Evolutionary conservation across 1,140 invertebrate genomes (phyloP).

Genomic region (Orius laevigatus): DNA sequence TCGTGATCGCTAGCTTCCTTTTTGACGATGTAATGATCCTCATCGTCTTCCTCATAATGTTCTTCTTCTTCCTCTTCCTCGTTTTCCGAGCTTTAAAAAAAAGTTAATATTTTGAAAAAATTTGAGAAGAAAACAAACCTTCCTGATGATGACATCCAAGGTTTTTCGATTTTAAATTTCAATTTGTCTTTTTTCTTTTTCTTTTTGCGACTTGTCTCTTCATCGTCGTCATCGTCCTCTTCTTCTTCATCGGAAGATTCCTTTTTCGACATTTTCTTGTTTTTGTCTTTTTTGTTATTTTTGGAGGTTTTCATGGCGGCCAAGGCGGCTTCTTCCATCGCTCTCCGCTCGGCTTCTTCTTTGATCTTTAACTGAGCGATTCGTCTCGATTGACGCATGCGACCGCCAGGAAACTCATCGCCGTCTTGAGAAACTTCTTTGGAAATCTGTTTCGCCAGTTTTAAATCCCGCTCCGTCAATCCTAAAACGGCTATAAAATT

Average conservation of each 20-base stretch:
- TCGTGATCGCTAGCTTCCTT: constrained; percentile 68
- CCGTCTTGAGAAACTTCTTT: constrained; percentile 21
- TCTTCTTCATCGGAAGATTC: constrained; percentile 24
- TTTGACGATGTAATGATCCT: constrained; percentile 28
- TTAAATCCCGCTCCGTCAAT: constrained; percentile 34
- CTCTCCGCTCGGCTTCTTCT: constrained; percentile 45
- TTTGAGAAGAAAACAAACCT: constrained; percentile 25
- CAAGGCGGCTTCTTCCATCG: constrained; percentile 49
- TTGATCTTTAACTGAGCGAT: constrained; percentile 74
- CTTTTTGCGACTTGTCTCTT: constrained; percentile 15
- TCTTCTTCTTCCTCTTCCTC: constrained; percentile 44
- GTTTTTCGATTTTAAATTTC: constrained; percentile 35
- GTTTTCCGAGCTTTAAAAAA: constrained; percentile 16
- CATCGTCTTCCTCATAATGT: constrained; percentile 27
- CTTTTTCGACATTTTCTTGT: constrained; percentile 21
- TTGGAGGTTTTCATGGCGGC: constrained; percentile 22
- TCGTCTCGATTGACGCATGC: constrained; percentile 46
- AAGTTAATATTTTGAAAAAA: not conserved
- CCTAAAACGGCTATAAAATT: constrained; percentile 22
- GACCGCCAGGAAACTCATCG: constrained; percentile 24
- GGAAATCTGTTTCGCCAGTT: not conserved
- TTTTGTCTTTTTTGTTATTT: constrained; percentile 11
- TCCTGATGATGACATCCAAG: constrained; percentile 49
- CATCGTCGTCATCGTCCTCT: constrained; percentile 9
- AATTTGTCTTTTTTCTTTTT: constrained; percentile 38